Evolutionary conservation across 2,888 invertebrate species (phyloP).

Genomic region (Hydroisotoma schaefferi): DNA sequence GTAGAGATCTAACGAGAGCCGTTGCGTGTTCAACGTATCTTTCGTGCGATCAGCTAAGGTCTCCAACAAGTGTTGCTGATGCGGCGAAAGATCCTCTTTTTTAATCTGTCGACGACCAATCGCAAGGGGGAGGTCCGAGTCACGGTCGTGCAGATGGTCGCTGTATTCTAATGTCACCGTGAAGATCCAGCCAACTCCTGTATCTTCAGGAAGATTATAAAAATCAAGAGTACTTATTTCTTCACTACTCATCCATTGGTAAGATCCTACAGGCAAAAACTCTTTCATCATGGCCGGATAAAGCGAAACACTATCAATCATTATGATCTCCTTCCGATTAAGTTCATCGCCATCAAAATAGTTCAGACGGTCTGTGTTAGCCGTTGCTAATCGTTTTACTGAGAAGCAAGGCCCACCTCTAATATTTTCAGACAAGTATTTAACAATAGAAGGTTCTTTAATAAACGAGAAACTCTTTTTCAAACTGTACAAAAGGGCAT

Average conservation of each 20-base stretch:
- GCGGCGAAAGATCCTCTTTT: background rate
- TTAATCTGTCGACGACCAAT: background rate
- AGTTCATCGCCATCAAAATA: background rate
- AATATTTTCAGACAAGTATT: background rate
- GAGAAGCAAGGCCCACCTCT: slow-evolving; percentile 1
- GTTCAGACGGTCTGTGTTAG: background rate
- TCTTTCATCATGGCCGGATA: background rate
- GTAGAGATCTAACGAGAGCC: background rate
- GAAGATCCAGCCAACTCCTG: slow-evolving; percentile 7
- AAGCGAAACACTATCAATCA: background rate
- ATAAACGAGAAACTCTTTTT: background rate
- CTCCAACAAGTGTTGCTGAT: background rate
- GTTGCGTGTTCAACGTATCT: background rate
- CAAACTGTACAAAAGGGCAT: background rate
- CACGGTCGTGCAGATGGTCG: background rate
- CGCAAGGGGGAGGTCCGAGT: background rate
- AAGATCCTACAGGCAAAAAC: background rate
- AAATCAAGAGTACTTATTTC: background rate
- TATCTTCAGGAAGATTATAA: background rate
- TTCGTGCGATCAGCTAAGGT: background rate
- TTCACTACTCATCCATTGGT: background rate
- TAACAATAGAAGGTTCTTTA: background rate
- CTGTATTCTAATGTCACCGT: background rate
- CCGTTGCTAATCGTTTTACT: background rate
- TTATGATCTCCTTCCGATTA: background rate